A percentile compares a stretch with the other conserved stretches of the same genome.
phyloP scores from a whole-genome alignment of 2,113 vertebrate species.

The Cnemophilus loriae region DNA sequence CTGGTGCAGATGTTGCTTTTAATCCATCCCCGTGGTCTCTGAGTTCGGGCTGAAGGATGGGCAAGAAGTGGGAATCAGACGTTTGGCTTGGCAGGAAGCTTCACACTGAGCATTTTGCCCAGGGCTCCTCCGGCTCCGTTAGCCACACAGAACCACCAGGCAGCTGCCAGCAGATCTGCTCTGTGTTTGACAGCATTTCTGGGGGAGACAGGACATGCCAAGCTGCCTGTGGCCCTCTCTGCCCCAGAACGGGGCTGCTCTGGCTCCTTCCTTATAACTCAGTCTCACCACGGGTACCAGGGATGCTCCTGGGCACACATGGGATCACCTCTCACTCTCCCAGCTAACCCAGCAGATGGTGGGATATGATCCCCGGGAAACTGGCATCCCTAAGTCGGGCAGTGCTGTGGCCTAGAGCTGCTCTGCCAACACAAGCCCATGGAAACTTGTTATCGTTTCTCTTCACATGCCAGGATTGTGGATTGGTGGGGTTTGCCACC shows the following conservation, averaged over 20 bases:
- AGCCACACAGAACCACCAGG: background rate
- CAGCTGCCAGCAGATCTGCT: background rate
- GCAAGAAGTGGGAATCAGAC: background rate
- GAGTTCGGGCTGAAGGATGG: background rate
- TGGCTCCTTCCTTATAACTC: rapidly evolving
- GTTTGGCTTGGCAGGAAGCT: background rate
- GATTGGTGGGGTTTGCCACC: background rate
- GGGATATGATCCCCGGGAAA: background rate
- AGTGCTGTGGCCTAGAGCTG: background rate
- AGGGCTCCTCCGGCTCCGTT: background rate
- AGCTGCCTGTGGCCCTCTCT: background rate
- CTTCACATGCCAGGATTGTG: background rate
- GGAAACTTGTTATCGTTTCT: background rate
- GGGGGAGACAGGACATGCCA: background rate
- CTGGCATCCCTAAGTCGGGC: rapidly evolving
- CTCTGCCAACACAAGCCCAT: background rate
- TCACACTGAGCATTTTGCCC: background rate
- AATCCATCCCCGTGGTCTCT: background rate
- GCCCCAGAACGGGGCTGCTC: background rate
- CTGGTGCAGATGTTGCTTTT: background rate
- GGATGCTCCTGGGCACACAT: rapidly evolving
- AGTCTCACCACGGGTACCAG: rapidly evolving
- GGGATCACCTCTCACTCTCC: background rate
- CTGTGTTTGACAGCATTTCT: background rate
- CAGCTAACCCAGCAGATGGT: background rate